Percentiles rank a stretch among this genome's conserved stretches.
phyloP scores from a whole-genome alignment of 2,113 vertebrate species.

The Cyprinodon brontotheroides region DNA sequence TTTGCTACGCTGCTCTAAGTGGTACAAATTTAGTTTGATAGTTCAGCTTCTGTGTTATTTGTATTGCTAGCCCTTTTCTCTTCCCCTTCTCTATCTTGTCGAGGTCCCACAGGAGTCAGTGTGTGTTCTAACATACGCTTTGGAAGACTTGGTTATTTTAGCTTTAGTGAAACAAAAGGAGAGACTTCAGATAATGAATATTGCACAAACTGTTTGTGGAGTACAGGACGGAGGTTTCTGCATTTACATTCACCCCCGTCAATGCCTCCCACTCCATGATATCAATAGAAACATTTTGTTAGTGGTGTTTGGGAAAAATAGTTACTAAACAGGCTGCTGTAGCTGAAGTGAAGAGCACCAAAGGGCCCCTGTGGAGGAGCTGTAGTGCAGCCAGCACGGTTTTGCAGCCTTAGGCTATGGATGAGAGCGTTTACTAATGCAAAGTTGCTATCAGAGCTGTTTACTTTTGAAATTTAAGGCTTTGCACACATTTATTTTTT shows the following conservation, averaged over 20 bases:
- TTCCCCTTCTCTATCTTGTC: slow-evolving; percentile 34
- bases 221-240: slow-evolving; percentile 13
- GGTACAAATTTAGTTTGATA: slow-evolving; percentile 73
- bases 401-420: slow-evolving; percentile 36
- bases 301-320: slow-evolving; percentile 62
- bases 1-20: slow-evolving; percentile 49
- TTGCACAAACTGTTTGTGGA: slow-evolving; percentile 60
- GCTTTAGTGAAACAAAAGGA: slow-evolving; percentile 55
- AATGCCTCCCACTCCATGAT: slow-evolving; percentile 60
- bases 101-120: slow-evolving; percentile 59
- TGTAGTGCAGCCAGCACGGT: slow-evolving; percentile 45
- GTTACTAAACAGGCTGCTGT: slow-evolving; percentile 40
- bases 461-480: slow-evolving; percentile 22
- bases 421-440: slow-evolving; percentile 28
- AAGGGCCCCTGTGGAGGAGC: slow-evolving; percentile 57
- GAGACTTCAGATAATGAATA: slow-evolving; percentile 66
- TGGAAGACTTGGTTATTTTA: slow-evolving; percentile 58
- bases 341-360: slow-evolving; percentile 66
- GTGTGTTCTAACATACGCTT: slow-evolving; percentile 22
- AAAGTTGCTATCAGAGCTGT: slow-evolving; percentile 38
- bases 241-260: slow-evolving; percentile 59
- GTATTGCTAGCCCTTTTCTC: slow-evolving; percentile 58
- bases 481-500: slow-evolving; percentile 9
- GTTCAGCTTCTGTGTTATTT: slow-evolving; percentile 71
- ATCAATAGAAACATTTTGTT: slow-evolving; percentile 61